phyloP scores from a whole-genome alignment of 1,140 invertebrate genomes.

The Chymomyza costata region DNA sequence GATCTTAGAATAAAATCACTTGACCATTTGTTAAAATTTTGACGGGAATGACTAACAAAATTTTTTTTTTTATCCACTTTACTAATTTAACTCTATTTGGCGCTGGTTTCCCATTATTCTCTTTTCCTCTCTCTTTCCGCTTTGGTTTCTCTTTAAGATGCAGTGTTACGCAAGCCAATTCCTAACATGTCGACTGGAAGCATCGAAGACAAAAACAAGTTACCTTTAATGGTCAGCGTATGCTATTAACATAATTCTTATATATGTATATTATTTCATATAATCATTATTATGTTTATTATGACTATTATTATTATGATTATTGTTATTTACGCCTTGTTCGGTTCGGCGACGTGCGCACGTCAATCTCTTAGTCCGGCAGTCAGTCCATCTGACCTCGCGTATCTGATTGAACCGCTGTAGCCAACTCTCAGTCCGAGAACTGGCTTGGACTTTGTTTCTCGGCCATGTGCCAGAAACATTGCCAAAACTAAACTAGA shows the following conservation, averaged over 20 bases:
- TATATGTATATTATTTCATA: slow-evolving; percentile 62
- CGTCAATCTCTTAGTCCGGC: slow-evolving; percentile 18
- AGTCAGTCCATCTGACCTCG: too few relatives aligned
- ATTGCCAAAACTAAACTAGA: slow-evolving; percentile 22
- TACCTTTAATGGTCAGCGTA: slow-evolving; percentile 40
- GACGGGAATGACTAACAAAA: too few relatives aligned
- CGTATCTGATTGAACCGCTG: too few relatives aligned
- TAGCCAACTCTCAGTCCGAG: background rate
- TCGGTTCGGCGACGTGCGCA: slow-evolving; percentile 39
- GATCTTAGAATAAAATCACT: too few relatives aligned
- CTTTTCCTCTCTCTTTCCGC: too few relatives aligned
- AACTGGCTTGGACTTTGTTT: slow-evolving; percentile 35
- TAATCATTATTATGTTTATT: slow-evolving; percentile 49
- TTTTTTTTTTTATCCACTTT: too few relatives aligned
- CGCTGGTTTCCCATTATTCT: too few relatives aligned
- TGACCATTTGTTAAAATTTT: too few relatives aligned
- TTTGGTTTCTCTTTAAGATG: too few relatives aligned
- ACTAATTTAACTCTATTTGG: too few relatives aligned
- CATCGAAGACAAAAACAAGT: slow-evolving; percentile 12
- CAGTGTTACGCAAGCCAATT: slow-evolving; percentile 41
- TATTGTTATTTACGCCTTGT: slow-evolving; percentile 39
- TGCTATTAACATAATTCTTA: slow-evolving; percentile 61
- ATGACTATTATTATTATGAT: too few relatives aligned
- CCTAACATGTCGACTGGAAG: slow-evolving; percentile 6
- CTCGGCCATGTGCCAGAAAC: slow-evolving; percentile 49